Evolutionary conservation across 2,797 vertebrate genomes (phyloP), one percentile per base, ranked within the genome.

Genomic region (Merluccius polli): DNA sequence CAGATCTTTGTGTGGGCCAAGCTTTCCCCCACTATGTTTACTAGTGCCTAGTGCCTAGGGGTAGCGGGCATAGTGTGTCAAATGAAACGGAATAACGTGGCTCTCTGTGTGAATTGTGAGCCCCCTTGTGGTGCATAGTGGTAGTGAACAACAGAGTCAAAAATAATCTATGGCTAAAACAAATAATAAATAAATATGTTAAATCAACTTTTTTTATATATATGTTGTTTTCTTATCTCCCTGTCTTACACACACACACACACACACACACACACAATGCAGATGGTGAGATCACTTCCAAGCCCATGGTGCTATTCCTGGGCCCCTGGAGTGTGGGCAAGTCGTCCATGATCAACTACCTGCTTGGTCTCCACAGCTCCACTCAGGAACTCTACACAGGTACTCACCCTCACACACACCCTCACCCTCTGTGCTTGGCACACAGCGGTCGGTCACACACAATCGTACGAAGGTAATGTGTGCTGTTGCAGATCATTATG

Each of bases 341-440:
- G 84, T 99, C 98, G 59, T 97, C 96, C 82, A 99, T 99, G 98
- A 96, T 99, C 91, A 99, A 99, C 94, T 99, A 99, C 92, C 95
- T 99, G 89, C 92, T 99, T 13, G 97, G 96, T 68, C 92, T 99
- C 81, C 95, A 96, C 0, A 88, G 95, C 72, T 95, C 95, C 65
- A 91, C 95, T 21, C 96, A 98, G 83, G 94, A 97, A 84, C 94
- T 92, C 72, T 91, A 92, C 80, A 91, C 91, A 90, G 90, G 87
- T 91, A 74, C 3, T 15, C 18, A 27, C 65, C 9, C 52, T 59
- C 12, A 4, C 52, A 13, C 29, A 12, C 11, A 13, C 29, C 67
- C 67, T 69, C 67, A 8, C 1, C 12, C 59, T 63, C 36, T 38
- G 41, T 12, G 16, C n/a, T 48, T 48, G 21, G 21, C 21, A 10